A percentile compares a stretch with the other conserved stretches of the same genome.
These are phyloP conservation scores for Anastrepha obliqua DNA, from an alignment of 1,140 invertebrate genomes.

Conservation along the genomic window DNA sequence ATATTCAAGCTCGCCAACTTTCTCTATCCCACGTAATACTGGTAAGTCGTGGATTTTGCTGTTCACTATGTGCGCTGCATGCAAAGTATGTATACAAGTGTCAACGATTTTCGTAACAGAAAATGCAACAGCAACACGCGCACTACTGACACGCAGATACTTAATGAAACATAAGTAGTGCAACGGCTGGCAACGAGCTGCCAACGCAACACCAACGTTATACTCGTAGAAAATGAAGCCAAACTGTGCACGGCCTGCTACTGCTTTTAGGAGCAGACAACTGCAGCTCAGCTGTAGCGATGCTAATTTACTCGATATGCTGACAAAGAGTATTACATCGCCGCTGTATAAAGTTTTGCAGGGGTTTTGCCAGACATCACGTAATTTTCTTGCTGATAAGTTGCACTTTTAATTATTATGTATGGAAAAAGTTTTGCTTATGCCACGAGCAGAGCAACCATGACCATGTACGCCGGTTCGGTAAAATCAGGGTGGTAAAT, in stretches of 20 bases:
- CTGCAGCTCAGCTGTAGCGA: neutral
- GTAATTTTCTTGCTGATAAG: conserved; percentile 55
- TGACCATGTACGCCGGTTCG: neutral
- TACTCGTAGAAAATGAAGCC: neutral
- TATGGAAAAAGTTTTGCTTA: conserved; percentile 52
- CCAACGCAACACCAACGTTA: neutral
- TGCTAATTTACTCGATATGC: conserved; percentile 48
- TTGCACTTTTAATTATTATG: conserved; percentile 55
- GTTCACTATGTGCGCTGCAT: neutral
- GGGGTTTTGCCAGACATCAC: conserved; percentile 43
- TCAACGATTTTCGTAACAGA: conserved; percentile 23
- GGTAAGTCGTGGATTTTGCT: neutral
- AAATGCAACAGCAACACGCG: conserved; percentile 12
- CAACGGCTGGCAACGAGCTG: neutral
- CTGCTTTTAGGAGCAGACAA: too few species aligned
- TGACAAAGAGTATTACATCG: neutral
- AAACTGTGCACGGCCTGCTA: too few species aligned
- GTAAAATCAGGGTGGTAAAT: neutral
- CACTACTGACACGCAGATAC: neutral
- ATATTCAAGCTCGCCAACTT: neutral
- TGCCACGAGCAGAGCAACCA: conserved; percentile 18
- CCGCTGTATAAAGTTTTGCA: conserved; percentile 1
- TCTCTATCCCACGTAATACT: neutral
- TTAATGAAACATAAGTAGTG: conserved; percentile 51
- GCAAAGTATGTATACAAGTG: conserved; percentile 36